A percentile compares a stretch with the other conserved stretches of the same genome.
Evolutionary conservation across 2,113 vertebrate genomes (phyloP).

Genomic region (Cavia porcellus): DNA sequence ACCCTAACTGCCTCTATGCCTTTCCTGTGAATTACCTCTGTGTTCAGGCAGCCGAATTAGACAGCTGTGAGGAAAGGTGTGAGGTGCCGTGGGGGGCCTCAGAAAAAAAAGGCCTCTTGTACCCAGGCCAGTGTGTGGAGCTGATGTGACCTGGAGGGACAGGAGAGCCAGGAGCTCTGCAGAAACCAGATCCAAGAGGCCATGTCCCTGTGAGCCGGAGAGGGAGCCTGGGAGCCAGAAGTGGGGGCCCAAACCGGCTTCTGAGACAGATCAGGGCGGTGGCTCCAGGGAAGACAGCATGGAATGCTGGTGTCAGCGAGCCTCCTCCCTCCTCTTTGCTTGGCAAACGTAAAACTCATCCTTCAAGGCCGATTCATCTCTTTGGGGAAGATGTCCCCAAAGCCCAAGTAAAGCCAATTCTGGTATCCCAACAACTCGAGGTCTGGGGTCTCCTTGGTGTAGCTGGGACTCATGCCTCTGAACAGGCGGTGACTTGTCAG

Average conservation of each 20-base stretch:
- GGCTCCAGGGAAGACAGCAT: background rate
- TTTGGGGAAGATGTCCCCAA: background rate
- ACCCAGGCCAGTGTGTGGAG: background rate
- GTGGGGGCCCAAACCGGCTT: background rate
- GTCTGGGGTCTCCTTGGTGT: background rate
- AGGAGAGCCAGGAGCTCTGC: background rate
- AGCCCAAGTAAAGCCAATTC: background rate
- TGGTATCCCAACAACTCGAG: background rate
- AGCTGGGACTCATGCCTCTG: background rate
- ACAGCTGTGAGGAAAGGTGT: slow-evolving; percentile 35
- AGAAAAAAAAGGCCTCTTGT: slow-evolving; percentile 65
- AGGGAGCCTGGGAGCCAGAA: background rate
- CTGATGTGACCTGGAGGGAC: slow-evolving; percentile 23
- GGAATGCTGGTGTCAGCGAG: fast-evolving
- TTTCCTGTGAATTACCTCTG: slow-evolving; percentile 60
- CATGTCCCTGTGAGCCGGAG: background rate
- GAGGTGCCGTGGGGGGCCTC: slow-evolving; percentile 49
- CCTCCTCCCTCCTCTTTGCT: background rate
- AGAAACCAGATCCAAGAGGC: background rate
- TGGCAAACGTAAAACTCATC: background rate
- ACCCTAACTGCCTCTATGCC: slow-evolving; percentile 17
- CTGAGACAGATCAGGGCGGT: background rate
- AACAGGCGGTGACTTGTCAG: background rate
- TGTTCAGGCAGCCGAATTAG: slow-evolving; percentile 67
- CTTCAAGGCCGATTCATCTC: background rate